These are phyloP conservation scores for Lapara coniferarum DNA, from an alignment of 2,888 invertebrate species.

Conservation along the genomic window DNA sequence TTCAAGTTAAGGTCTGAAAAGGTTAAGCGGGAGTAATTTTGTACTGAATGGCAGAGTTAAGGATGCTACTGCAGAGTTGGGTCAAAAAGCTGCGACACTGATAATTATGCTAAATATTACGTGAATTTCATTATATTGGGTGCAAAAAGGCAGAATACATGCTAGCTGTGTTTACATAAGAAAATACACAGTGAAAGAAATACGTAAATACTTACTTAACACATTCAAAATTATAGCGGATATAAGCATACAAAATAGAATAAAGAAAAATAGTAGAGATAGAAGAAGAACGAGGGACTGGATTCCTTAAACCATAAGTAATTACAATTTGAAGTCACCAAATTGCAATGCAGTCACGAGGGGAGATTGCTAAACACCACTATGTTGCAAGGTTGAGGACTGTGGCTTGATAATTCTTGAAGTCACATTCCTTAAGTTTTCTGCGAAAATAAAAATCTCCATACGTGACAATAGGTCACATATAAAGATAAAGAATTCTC, in stretches of 20 bases:
- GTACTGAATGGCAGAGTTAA: no score
- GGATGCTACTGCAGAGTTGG: no score
- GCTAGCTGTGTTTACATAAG: constrained; percentile 5
- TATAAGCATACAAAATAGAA: constrained; percentile 49
- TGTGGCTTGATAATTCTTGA: constrained; percentile 11
- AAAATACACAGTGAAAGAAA: neutral
- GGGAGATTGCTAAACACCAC: constrained; percentile 82
- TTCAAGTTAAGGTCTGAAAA: no score
- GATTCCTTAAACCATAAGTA: constrained; percentile 83
- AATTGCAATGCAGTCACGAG: constrained; percentile 84
- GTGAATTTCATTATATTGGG: neutral
- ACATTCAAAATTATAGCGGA: constrained; percentile 44
- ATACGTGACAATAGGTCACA: constrained; percentile 62
- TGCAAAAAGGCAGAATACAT: neutral
- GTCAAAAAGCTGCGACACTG: neutral
- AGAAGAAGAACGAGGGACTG: constrained; percentile 80
- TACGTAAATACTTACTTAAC: constrained; percentile 46
- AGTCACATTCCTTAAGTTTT: constrained; percentile 31
- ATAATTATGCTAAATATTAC: neutral
- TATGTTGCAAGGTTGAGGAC: constrained; percentile 47
- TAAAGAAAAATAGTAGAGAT: constrained; percentile 50
- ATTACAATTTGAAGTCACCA: constrained; percentile 84
- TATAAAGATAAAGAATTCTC: constrained; percentile 64
- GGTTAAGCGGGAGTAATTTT: no score
- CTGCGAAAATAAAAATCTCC: constrained; percentile 62